Conservation (phyloP, 2,797 vertebrate genomes). For the Onychomys leucogaster region DNA sequence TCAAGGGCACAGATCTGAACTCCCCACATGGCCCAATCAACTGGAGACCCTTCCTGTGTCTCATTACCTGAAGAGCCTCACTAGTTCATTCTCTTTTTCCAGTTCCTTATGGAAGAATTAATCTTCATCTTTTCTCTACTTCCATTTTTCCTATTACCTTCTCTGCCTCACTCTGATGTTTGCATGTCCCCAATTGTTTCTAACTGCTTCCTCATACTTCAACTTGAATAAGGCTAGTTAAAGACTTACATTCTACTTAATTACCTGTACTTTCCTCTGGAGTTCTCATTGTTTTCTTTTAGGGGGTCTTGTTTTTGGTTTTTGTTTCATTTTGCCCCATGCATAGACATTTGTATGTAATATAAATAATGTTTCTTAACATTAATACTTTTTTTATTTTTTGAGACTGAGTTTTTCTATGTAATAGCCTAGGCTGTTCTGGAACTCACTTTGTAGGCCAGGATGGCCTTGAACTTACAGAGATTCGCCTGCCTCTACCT, state of each 20-base stretch:
- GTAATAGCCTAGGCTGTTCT: background rate
- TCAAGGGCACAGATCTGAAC: constrained; percentile 7
- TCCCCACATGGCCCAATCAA: background rate
- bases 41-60: background rate
- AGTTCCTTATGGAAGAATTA: background rate
- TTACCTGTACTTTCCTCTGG: background rate
- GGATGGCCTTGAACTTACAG: background rate
- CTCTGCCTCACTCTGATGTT: background rate
- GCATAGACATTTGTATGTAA: background rate
- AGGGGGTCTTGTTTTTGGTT: background rate
- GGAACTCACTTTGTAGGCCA: background rate
- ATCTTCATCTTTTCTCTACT: background rate
- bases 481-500: background rate
- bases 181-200: background rate
- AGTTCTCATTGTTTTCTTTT: background rate
- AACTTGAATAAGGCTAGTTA: constrained; percentile 1
- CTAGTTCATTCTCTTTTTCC: background rate
- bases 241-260: background rate
- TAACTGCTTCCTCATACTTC: constrained; percentile 55
- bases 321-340: background rate
- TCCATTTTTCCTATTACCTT: background rate
- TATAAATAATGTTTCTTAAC: constrained; percentile 24
- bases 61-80: background rate
- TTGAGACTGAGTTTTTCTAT: background rate
- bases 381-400: background rate